A percentile compares a stretch with the other conserved stretches of the same genome.
These are phyloP conservation scores for Leucophenga montana DNA, from an alignment of 2,888 invertebrate genomes.

Conservation along the genomic window DNA sequence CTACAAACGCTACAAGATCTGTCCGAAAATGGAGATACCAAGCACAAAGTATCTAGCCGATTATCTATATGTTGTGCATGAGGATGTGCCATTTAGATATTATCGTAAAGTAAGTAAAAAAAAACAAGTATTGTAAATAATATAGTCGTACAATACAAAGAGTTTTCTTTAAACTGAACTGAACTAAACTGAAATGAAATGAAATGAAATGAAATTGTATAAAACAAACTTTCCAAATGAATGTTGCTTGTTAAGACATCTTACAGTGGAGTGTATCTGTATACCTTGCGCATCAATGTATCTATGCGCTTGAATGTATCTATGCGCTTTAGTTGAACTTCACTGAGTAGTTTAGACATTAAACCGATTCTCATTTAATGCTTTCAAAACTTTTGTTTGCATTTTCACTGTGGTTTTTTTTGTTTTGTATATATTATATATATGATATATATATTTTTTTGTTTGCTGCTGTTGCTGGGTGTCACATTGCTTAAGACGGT, in stretches of 20 bases:
- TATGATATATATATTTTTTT: constrained; percentile 43
- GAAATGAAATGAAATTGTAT: neutral
- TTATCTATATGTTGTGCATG: constrained; percentile 72
- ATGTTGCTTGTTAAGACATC: neutral
- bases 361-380: constrained; percentile 19
- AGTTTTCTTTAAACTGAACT: neutral
- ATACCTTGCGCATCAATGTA: no score
- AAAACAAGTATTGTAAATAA: neutral
- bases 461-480: constrained; percentile 55
- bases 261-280: no score
- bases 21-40: constrained; percentile 73
- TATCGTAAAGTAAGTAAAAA: constrained; percentile 72
- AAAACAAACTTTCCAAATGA: constrained; percentile 1
- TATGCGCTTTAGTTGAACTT: neutral
- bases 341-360: neutral
- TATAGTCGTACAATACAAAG: no score
- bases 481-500: constrained; percentile 42
- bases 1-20: constrained; percentile 71
- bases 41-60: constrained; percentile 73
- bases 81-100: constrained; percentile 73
- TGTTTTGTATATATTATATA: no score
- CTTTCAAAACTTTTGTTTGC: constrained; percentile 48
- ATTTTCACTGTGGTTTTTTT: constrained; percentile 56
- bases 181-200: no score
- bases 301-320: neutral